Evolutionary conservation across 2,888 invertebrate species (phyloP), one percentile per base, ranked within the genome.

Genomic region (Phalera bucephala): DNA sequence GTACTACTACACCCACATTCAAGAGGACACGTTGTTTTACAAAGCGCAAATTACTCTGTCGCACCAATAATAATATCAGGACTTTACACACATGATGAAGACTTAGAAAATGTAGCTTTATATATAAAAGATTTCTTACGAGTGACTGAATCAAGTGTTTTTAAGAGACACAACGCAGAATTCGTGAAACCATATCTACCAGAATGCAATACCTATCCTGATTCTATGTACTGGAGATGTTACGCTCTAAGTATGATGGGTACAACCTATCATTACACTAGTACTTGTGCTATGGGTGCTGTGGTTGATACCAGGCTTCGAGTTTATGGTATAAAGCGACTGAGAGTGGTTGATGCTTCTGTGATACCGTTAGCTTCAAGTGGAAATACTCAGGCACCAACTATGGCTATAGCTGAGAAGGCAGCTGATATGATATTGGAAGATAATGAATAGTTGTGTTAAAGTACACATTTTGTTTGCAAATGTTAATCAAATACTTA

Each of bases 281-380:
- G 63, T 21, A 52, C 60, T 1, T 63, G 61, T 40, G 12, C 52
- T 3, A 57, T 63, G 54, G 52, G 49, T 0, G 6, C 36, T 3
- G 64, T 63, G 0, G 44, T 58, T 2, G 53, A 58, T 31, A 26
- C 32, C 2, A 30, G 36, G n/a, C 38, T 73, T 2, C 59, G 33
- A 27, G 91, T 92, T 0, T 72, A 89, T 51, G 92, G 91, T 0
- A 75, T 92, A 0, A 75, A 82, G 39, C 74, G 87, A 5, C 64
- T 93, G 1, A 73, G 93, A 26, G 91, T 93, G 0, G 91, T 92
- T 0, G 93, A 93, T 50, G 91, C 92, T 0, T 92, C 92, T 46
- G 81, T 93, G 2, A 93, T 93, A 90, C 93, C 93, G 0, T 70
- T 72, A 11, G 87, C 91, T 0, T 78, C 86, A 0, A 90, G 91